phyloP scores from a whole-genome alignment of 2,113 vertebrate genomes.

The Dasyurus viverrinus region DNA sequence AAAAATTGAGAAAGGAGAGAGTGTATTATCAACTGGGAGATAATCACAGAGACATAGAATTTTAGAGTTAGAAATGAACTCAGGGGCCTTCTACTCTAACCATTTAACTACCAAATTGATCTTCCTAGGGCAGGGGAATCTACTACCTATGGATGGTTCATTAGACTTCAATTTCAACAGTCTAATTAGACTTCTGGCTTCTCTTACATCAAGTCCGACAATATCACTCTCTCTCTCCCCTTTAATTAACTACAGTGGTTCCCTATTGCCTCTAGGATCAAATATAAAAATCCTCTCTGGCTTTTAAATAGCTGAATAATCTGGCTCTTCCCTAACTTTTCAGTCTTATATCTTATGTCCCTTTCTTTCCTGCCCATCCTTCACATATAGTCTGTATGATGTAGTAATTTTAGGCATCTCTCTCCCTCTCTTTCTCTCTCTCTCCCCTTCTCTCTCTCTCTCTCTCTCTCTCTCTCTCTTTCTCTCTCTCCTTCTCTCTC shows the following conservation, averaged over 20 bases:
- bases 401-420: neutral
- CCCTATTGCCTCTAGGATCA: neutral
- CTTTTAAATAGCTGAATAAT: neutral
- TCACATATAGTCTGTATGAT: neutral
- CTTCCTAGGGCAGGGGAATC: neutral
- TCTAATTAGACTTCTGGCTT: neutral
- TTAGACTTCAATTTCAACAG: neutral
- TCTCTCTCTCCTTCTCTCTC: too few relatives aligned
- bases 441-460: neutral
- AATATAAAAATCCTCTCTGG: neutral
- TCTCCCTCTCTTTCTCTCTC: neutral
- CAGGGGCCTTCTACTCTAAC: neutral
- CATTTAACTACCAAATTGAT: neutral
- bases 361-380: neutral
- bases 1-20: neutral
- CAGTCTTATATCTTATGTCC: neutral
- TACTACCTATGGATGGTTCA: neutral
- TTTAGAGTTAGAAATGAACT: neutral
- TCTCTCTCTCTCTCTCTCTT: too few relatives aligned
- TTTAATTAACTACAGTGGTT: neutral
- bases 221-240: neutral
- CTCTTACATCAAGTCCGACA: neutral
- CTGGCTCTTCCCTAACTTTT: neutral
- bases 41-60: neutral
- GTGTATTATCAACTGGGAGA: neutral